Evolutionary conservation across 2,888 invertebrate species (phyloP).

Genomic region (Thereva nobilitata): DNA sequence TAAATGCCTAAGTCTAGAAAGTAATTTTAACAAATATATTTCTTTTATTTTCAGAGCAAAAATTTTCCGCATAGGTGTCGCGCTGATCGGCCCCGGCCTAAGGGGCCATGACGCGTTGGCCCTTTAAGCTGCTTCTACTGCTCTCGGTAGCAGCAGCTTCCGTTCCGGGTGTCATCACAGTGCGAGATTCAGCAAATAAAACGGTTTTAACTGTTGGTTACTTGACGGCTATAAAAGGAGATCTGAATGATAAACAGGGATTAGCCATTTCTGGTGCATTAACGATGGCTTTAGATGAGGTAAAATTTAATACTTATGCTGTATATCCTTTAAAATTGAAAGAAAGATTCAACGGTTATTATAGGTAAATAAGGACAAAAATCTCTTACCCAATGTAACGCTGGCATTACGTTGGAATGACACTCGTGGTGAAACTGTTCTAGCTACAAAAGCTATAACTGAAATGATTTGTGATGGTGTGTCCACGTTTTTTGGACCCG

Average conservation of each 20-base stretch:
- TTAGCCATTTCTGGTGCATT: constrained; percentile 89
- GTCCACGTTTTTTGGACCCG: constrained; percentile 93
- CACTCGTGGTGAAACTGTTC: constrained; percentile 82
- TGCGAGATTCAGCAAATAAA: constrained; percentile 56
- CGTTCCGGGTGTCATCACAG: constrained; percentile 58
- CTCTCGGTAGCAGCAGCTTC: constrained; percentile 66
- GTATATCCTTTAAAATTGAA: background rate
- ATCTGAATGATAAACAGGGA: constrained; percentile 78
- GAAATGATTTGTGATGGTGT: constrained; percentile 91
- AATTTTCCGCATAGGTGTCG: constrained; percentile 62
- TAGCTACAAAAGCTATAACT: constrained; percentile 80
- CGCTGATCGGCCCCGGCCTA: constrained; percentile 65
- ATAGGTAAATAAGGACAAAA: constrained; percentile 72
- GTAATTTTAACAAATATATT: constrained; percentile 29
- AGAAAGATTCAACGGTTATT: constrained; percentile 44
- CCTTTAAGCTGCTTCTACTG: constrained; percentile 65
- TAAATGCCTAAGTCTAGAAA: background rate
- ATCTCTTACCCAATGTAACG: constrained; percentile 74
- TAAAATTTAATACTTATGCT: constrained; percentile 52
- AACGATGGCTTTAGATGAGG: constrained; percentile 84
- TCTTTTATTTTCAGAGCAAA: constrained; percentile 54
- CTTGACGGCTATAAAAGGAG: constrained; percentile 80
- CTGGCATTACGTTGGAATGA: constrained; percentile 79
- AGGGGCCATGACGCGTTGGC: constrained; percentile 61
- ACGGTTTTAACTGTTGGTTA: constrained; percentile 78